Evolutionary conservation across 2,888 invertebrate genomes (phyloP), one percentile per base, ranked within the genome.

Genomic region (Eupsilia transversa): DNA sequence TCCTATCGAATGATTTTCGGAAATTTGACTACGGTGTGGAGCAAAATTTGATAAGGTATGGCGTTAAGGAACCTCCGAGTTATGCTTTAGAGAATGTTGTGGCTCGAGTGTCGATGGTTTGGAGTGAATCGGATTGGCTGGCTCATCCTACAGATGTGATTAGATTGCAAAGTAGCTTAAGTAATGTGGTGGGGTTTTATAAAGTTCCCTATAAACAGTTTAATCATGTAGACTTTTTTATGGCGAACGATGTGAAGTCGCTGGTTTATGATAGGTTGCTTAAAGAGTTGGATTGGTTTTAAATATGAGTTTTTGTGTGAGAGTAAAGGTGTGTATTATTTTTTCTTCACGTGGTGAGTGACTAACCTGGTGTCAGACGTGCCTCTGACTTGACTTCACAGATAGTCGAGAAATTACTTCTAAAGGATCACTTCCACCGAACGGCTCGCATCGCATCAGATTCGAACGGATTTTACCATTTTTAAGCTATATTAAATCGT

Each of bases 71-170:
- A 2, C 95, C 96, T 6, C 94, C 95, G 0, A 82, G 81, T 30
- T 96, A 96, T 76, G 73, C 79, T 3, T 72, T 96, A 43, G 84
- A 86, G 2, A 91, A 91, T 6, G 81, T 96, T 0, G 84, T 80
- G 0, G 89, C 92, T 2, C 95, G 95, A 0, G 91, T 96, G 0
- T 90, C 92, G 0, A 77, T 96, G 59, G 91, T 95, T 57, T 94
- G 92, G 76, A 92, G 92, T 41, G 91, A 93, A 3, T 97, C 97
- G 14, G 98, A 98, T 90, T 97, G 97, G 97, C 89, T 98, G 27
- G 97, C 97, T 0, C 93, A 96, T 70, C 95, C 96, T 3, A 89
- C 89, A 83, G 97, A 97, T 78, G 97, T 97, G 0, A 90, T 95
- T 46, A 92, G 93, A 27, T 87, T 97, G 66, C 94, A 96, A 46